Conservation (phyloP, 2,113 vertebrate genomes). For the Psephotus haematonotus region DNA sequence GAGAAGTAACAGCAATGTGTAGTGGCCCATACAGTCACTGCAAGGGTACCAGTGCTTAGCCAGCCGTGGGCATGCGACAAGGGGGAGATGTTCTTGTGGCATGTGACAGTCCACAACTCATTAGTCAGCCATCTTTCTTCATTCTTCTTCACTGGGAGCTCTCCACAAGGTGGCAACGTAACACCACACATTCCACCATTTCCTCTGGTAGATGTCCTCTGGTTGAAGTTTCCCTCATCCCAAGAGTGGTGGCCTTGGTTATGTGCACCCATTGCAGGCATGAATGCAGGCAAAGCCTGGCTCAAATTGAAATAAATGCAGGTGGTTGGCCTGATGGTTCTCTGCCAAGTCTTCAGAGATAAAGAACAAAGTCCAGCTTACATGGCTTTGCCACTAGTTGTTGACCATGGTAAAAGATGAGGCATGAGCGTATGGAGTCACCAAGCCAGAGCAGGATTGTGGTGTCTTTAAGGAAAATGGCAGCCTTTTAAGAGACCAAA, state of each 20-base stretch:
- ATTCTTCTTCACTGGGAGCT: constrained; percentile 19
- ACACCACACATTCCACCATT: constrained; percentile 36
- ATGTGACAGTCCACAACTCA: fast-evolving
- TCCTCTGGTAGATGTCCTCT: neutral
- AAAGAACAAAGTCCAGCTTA: neutral
- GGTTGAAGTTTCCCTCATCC: neutral
- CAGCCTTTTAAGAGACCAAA: neutral
- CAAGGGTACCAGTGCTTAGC: neutral
- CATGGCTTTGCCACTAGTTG: neutral
- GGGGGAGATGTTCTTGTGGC: fast-evolving
- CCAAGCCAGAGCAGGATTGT: neutral
- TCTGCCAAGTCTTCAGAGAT: neutral
- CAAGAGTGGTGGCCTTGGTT: neutral
- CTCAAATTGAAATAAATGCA: neutral
- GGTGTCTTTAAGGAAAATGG: neutral
- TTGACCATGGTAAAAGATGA: neutral
- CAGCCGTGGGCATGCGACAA: neutral
- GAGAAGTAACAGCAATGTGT: neutral
- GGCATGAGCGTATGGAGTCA: neutral
- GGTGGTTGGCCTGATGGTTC: neutral
- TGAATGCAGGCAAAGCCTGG: neutral
- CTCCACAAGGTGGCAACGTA: constrained; percentile 74
- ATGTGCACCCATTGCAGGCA: neutral
- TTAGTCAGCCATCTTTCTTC: constrained; percentile 39
- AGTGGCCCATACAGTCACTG: neutral